Percentiles rank a stretch among this genome's conserved stretches.
Conservation (phyloP, 1,140 invertebrate genomes). For the Lineus longissimus region DNA sequence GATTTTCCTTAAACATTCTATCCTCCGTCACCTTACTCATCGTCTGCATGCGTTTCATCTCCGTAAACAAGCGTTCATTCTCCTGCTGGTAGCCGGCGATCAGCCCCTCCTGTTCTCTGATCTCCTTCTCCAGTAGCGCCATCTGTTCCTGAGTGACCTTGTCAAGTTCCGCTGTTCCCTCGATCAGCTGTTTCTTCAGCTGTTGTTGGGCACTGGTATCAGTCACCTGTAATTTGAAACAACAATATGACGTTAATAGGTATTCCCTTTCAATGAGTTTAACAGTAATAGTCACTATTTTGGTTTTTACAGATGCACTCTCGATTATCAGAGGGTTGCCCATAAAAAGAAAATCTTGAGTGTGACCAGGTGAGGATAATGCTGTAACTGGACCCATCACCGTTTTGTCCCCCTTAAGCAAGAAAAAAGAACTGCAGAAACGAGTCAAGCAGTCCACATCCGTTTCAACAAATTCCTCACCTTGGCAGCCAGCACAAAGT, state of each 20-base stretch:
- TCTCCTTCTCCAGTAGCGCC: conserved; percentile 33
- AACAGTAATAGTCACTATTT: no score
- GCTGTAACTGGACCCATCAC: no score
- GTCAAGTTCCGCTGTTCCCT: conserved; percentile 16
- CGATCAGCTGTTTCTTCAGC: conserved; percentile 23
- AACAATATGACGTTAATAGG: no score
- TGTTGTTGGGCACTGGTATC: conserved; percentile 7
- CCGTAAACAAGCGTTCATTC: conserved; percentile 46
- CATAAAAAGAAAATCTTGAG: no score
- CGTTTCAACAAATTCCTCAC: no score
- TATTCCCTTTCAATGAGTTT: not conserved
- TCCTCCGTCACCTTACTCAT: conserved; percentile 40
- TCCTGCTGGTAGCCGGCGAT: conserved; percentile 48
- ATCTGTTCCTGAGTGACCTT: conserved; percentile 28
- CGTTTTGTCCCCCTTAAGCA: no score
- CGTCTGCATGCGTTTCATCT: conserved; percentile 37
- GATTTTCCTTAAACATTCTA: conserved; percentile 49
- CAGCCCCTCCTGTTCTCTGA: conserved; percentile 44
- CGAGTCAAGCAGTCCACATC: no score
- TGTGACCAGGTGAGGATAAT: no score
- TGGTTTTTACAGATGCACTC: no score
- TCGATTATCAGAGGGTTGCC: no score
- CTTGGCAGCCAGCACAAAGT: conserved; percentile 48
- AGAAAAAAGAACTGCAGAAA: no score
- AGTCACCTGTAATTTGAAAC: not conserved